Conservation (phyloP, 2,888 invertebrate species). For the Heteromyza rotundicornis region DNA sequence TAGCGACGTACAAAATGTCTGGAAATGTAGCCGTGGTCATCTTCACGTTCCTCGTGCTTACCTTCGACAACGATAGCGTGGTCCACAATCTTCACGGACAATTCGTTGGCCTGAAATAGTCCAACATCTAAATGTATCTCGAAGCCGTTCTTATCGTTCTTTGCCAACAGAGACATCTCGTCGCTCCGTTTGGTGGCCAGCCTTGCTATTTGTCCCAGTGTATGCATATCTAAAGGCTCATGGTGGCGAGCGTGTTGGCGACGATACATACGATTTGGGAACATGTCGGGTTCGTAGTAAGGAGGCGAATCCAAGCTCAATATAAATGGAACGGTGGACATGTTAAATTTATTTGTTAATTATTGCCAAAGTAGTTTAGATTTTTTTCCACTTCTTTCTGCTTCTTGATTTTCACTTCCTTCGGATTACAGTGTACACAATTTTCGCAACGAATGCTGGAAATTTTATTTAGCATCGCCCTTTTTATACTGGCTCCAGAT, state of each 20-base stretch:
- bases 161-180: conserved; percentile 34
- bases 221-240: conserved; percentile 47
- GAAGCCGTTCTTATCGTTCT: conserved; percentile 69
- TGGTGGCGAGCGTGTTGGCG: conserved; percentile 48
- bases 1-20: conserved; percentile 79
- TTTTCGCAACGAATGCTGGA: too few species aligned
- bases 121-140: conserved; percentile 73
- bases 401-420: too few species aligned
- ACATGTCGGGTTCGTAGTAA: conserved; percentile 53
- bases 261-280: conserved; percentile 54
- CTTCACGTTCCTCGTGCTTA: conserved; percentile 74
- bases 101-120: conserved; percentile 74
- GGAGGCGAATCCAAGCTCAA: conserved; percentile 53
- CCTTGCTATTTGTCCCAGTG: conserved; percentile 50
- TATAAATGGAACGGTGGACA: conserved; percentile 54
- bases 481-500: too few species aligned
- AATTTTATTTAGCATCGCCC: too few species aligned
- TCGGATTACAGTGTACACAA: too few species aligned
- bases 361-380: not conserved
- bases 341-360: conserved; percentile 23
- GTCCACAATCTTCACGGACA: conserved; percentile 71
- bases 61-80: conserved; percentile 69
- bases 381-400: too few species aligned
- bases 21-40: conserved; percentile 77
- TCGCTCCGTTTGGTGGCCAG: conserved; percentile 39